phyloP scores from a whole-genome alignment of 2,113 vertebrate species.

The Phylloscopus trochiloides region DNA sequence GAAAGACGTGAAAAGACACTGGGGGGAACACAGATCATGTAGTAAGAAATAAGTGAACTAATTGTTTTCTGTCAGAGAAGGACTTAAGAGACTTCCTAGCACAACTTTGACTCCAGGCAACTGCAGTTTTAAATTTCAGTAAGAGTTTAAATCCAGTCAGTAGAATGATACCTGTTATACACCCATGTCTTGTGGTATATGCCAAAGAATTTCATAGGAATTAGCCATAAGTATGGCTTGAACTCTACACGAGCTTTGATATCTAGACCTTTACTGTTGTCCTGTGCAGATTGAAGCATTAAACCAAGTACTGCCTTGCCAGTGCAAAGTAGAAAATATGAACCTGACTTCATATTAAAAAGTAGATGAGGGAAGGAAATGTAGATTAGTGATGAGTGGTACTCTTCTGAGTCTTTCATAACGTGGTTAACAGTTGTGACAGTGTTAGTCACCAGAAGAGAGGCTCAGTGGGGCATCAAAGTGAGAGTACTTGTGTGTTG shows the following conservation, averaged over 20 bases:
- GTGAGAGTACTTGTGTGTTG: not conserved
- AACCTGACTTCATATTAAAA: not conserved
- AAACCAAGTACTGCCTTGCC: not conserved
- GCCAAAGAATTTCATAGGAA: not conserved
- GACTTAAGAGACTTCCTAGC: not conserved
- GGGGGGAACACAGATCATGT: not conserved
- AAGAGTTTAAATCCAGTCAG: not conserved
- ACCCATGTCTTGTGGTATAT: not conserved
- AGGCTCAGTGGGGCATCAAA: not conserved
- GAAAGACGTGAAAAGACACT: not conserved
- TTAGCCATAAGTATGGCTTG: not conserved
- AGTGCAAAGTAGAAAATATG: not conserved
- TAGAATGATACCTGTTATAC: not conserved
- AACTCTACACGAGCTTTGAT: not conserved
- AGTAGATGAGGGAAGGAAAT: not conserved
- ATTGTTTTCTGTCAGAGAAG: not conserved
- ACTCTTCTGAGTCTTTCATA: not conserved
- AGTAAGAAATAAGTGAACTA: not conserved
- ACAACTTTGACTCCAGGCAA: not conserved
- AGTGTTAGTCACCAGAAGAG: not conserved
- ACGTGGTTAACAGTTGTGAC: fast-evolving
- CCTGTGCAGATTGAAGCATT: not conserved
- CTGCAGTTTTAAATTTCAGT: not conserved
- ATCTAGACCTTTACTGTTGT: not conserved
- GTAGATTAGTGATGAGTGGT: not conserved